These are phyloP conservation scores for Caenorhabditis latens DNA, from an alignment of 1,140 invertebrate species.

Conservation along the genomic window DNA sequence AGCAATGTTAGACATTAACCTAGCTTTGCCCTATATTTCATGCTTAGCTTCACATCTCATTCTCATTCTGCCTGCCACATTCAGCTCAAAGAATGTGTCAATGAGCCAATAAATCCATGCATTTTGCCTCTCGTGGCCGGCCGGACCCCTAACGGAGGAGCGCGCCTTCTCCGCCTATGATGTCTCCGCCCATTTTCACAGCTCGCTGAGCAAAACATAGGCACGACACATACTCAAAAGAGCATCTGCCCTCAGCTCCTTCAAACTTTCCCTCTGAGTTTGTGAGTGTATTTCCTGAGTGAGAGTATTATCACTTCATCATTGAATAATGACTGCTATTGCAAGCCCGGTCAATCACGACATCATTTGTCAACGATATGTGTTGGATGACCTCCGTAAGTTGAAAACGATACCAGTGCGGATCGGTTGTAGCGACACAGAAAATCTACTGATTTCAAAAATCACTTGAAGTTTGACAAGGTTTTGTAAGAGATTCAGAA, in stretches of 20 bases:
- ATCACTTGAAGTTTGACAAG: too few relatives aligned
- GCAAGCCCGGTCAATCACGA: slow-evolving; percentile 44
- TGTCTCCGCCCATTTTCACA: slow-evolving; percentile 55
- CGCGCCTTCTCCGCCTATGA: slow-evolving; percentile 51
- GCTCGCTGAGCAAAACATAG: slow-evolving; percentile 55
- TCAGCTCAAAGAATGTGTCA: slow-evolving; percentile 28
- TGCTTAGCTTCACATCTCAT: slow-evolving; percentile 11
- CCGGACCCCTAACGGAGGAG: slow-evolving; percentile 26
- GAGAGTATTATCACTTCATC: background rate
- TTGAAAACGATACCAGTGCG: background rate
- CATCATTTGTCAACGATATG: slow-evolving; percentile 60
- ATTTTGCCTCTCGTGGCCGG: background rate
- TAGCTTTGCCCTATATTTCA: slow-evolving; percentile 3
- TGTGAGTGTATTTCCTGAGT: background rate
- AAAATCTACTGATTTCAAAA: background rate
- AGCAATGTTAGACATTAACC: background rate
- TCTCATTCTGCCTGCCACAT: background rate
- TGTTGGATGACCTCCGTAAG: slow-evolving; percentile 59
- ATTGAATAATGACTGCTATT: slow-evolving; percentile 51
- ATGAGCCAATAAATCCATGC: slow-evolving; percentile 55
- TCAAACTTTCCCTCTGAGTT: background rate
- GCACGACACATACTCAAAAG: slow-evolving; percentile 49
- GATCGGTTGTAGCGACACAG: too few relatives aligned
- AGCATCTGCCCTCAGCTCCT: slow-evolving; percentile 41
- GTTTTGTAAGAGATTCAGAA: too few relatives aligned